These are phyloP conservation scores for Agrotis ipsilon DNA, from an alignment of 2,888 invertebrate species.

Conservation along the genomic window DNA sequence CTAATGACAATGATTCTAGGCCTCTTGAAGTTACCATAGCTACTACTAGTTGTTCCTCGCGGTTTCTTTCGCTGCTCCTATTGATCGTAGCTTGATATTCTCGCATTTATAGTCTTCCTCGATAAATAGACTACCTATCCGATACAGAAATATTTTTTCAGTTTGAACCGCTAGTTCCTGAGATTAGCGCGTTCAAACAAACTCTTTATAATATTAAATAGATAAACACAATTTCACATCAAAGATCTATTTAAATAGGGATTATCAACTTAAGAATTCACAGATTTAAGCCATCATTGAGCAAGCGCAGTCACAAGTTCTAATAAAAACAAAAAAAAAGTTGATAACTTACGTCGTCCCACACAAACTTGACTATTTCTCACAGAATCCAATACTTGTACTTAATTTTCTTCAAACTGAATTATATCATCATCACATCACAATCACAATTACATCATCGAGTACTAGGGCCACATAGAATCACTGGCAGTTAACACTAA, in stretches of 20 bases:
- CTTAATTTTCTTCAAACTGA: conserved; percentile 28
- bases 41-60: no score
- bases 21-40: background rate
- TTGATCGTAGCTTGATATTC: no score
- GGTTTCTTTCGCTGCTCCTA: no score
- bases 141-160: no score
- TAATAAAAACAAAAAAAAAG: conserved; percentile 16
- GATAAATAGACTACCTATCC: no score
- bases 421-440: conserved; percentile 39
- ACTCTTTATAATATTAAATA: no score
- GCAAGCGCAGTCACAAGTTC: background rate
- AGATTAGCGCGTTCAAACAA: no score
- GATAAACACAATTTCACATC: background rate
- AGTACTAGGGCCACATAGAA: conserved; percentile 14
- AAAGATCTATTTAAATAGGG: background rate
- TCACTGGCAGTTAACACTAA: conserved; percentile 46
- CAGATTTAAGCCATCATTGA: background rate
- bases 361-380: conserved; percentile 46
- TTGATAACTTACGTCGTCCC: conserved; percentile 43
- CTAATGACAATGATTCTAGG: background rate
- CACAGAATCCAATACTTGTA: conserved; percentile 39
- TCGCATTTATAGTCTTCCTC: no score
- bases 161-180: no score
- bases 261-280: background rate
- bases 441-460: conserved; percentile 34